A percentile compares a stretch with the other conserved stretches of the same genome.
phyloP scores from a whole-genome alignment of 1,140 invertebrate species.

The Tetranychus cinnabarinus region DNA sequence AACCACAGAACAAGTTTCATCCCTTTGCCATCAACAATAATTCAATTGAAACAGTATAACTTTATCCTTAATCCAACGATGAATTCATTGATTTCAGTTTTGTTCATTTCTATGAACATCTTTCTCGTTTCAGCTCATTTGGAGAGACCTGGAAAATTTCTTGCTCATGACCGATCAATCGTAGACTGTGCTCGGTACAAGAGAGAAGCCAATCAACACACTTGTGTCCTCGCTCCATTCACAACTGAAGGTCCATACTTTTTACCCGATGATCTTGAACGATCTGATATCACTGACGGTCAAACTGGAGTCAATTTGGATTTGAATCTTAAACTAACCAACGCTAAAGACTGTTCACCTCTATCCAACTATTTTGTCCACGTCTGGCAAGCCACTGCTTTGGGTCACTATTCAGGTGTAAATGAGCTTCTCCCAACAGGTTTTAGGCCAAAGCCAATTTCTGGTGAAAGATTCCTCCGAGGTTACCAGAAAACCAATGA shows the following conservation, averaged over 20 bases:
- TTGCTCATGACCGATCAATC: background rate
- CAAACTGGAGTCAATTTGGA: background rate
- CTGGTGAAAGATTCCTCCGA: no score
- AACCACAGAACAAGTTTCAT: no score
- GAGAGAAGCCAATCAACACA: background rate
- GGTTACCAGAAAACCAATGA: no score
- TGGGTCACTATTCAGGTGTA: background rate
- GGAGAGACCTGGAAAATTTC: background rate
- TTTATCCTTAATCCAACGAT: no score
- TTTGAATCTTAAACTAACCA: background rate
- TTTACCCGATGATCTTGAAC: background rate
- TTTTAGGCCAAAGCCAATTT: no score
- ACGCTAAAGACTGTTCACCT: background rate
- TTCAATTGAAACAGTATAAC: no score
- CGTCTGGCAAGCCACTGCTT: background rate
- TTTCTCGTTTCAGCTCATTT: no score
- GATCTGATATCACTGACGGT: background rate
- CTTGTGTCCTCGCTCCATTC: background rate
- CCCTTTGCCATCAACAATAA: no score
- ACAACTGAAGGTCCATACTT: background rate
- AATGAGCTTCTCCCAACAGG: no score
- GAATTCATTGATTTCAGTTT: no score
- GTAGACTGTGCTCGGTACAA: background rate
- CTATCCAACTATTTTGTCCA: background rate
- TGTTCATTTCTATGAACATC: no score